Evolutionary conservation across 2,113 vertebrate species (phyloP), one percentile per base, ranked within the genome.

Genomic region (Pterocles orientalis): DNA sequence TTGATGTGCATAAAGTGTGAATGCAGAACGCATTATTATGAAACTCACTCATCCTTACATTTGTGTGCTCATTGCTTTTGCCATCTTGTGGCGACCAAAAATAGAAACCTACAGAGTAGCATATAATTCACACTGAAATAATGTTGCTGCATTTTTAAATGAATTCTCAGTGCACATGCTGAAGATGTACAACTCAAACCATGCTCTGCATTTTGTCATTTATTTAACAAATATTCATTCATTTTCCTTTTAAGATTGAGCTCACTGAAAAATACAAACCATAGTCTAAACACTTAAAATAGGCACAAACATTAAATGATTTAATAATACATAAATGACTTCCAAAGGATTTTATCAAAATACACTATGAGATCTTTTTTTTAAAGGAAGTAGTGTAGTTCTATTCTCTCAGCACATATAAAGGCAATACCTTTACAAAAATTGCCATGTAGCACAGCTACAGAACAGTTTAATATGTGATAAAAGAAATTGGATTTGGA

Each of bases 41-140:
- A 94, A 97, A 96, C 82, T 82, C 90, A 68, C 64, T 96, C 45
- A 20, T 83, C 82, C 88, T 94, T 94, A 85, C 77, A 76, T 95
- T 95, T 90, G 43, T 93, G 90, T n/a, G 58, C 69, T 96, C 92
- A 89, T 92, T 96, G 78, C 94, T 97, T 89, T 97, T 96, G 96
- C 91, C 96, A 94, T 95, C 92, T 96, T 95, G 94, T 92, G 94
- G 96, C 94, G 82, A 96, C 65, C 94, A 95, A 97, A 97, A 92
- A 94, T 91, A 97, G 93, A 96, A 97, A 94, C 21, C 51, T 82
- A 83, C 34, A 78, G 36, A 96, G 61, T 72, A 70, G 81, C 90
- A 66, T 57, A 91, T 94, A 84, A 95, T 87, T 93, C 89, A 96
- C 93, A 97, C 71, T 81, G 90, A 77, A 96, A 94, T 92, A 87